Evolutionary conservation across 35 echinoderm and acorn worm genomes (phyloP), one percentile per base, ranked within the genome.

Genomic region (Acanthaster planci): DNA sequence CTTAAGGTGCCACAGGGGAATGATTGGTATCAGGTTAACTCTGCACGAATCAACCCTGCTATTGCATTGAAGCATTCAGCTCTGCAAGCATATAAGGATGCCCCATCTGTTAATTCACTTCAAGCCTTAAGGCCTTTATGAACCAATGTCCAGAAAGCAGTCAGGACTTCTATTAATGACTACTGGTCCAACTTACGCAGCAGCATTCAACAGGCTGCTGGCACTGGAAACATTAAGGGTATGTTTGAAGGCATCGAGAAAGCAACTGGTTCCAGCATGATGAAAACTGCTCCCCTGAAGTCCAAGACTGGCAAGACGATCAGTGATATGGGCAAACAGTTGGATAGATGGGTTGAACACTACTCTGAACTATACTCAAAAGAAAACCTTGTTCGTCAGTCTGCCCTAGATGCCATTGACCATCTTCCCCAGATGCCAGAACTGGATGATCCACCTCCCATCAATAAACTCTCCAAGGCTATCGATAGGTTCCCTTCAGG

Each of bases 181-280:
- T 90, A 85, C 39, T 85, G 89, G 89, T 5, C 17, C 8, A 29
- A 56, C 19, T 79, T 92, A 2, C 16, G 81, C 34, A n/a, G 32
- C 2, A 82, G 50, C 3, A 87, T 87, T 27, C 84, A 83, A 67
- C 40, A 19, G 8, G 57, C n/a, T n/a, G n/a, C n/a, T n/a, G n/a
- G 37, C 29, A 78, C 35, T 32, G 86, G 91, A 1, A 89, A 93
- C 77, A 79, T 84, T 79, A 37, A 60, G 21, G 84, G 78, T 8
- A 87, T 92, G 84, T 92, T 87, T 67, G 84, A 80, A 37, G 52
- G 77, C 37, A 89, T 89, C 9, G 80, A 58, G 18, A 85, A 80
- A 16, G 82, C 82, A 7, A 14, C 60, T 26, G 72, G 88, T 8
- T 52, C 47, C 16, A 79, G 27, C 22, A 19, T 51, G 8, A 85